Percentiles rank a stretch among this genome's conserved stretches.
phyloP scores from a whole-genome alignment of 2,888 invertebrate species.

The Tethea ocularis region DNA sequence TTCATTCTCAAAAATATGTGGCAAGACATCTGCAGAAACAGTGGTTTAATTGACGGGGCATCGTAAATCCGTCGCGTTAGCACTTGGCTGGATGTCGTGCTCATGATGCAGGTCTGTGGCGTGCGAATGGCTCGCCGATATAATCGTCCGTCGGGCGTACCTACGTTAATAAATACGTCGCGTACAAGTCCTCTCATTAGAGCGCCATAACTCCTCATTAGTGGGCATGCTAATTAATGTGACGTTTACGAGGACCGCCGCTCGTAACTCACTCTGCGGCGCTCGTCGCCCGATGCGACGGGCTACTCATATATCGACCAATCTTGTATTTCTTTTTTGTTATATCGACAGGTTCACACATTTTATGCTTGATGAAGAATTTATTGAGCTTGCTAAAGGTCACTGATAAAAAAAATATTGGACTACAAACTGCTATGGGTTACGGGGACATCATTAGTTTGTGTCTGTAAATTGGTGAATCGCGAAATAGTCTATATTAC shows the following conservation, averaged over 20 bases:
- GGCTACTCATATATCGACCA: slow-evolving; percentile 15
- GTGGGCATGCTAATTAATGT: slow-evolving; percentile 81
- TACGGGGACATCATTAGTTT: background rate
- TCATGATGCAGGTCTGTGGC: slow-evolving; percentile 14
- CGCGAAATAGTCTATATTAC: background rate
- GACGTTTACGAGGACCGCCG: slow-evolving; percentile 75
- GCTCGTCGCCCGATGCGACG: slow-evolving; percentile 11
- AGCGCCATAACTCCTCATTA: slow-evolving; percentile 83
- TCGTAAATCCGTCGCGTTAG: slow-evolving; percentile 47
- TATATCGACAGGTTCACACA: slow-evolving; percentile 6
- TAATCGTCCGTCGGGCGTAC: slow-evolving; percentile 28
- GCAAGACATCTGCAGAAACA: slow-evolving; percentile 11
- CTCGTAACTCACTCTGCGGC: slow-evolving; percentile 46
- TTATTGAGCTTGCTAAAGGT: background rate
- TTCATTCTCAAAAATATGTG: slow-evolving; percentile 6
- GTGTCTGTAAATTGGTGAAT: background rate
- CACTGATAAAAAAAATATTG: background rate
- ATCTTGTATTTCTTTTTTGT: slow-evolving; percentile 6
- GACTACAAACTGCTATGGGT: no score
- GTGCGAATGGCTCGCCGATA: slow-evolving; percentile 29
- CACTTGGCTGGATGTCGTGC: slow-evolving; percentile 28
- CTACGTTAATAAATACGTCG: slow-evolving; percentile 64
- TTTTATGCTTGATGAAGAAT: background rate
- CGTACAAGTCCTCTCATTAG: slow-evolving; percentile 78
- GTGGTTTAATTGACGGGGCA: slow-evolving; percentile 22